A percentile compares a stretch with the other conserved stretches of the same genome.
These are phyloP conservation scores for Trochalopteron elliotii DNA, from an alignment of 2,113 vertebrate genomes.

Conservation along the genomic window DNA sequence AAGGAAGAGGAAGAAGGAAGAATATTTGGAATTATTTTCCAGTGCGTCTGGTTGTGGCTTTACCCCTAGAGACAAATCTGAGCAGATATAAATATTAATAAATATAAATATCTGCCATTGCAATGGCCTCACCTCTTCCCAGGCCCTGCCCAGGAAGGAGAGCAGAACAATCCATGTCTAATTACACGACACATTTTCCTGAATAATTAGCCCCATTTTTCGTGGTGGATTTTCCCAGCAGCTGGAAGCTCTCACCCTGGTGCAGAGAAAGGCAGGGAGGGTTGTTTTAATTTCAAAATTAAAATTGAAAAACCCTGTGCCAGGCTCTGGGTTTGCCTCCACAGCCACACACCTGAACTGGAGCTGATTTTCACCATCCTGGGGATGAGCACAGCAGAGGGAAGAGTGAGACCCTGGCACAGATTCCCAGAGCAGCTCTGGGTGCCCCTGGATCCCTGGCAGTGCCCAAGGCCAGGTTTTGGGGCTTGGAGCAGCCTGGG, in stretches of 20 bases:
- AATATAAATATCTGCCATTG: not conserved
- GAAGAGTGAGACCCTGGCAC: not conserved
- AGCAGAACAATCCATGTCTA: not conserved
- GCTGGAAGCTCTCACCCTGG: not conserved
- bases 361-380: not conserved
- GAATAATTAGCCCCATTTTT: not conserved
- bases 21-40: not conserved
- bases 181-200: not conserved
- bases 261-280: fast-evolving
- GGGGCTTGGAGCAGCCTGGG: not conserved
- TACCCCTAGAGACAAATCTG: not conserved
- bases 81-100: not conserved
- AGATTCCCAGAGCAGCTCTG: too few species aligned
- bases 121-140: not conserved
- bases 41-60: not conserved
- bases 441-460: not conserved
- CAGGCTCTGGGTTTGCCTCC: not conserved
- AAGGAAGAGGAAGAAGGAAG: not conserved
- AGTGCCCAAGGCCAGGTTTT: not conserved
- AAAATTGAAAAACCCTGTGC: not conserved
- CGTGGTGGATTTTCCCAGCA: not conserved
- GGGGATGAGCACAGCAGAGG: not conserved
- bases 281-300: too few species aligned
- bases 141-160: not conserved
- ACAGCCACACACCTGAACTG: not conserved